A percentile compares a stretch with the other conserved stretches of the same genome.
Evolutionary conservation across 2,888 invertebrate genomes (phyloP).

Genomic region (Chirona hameri): DNA sequence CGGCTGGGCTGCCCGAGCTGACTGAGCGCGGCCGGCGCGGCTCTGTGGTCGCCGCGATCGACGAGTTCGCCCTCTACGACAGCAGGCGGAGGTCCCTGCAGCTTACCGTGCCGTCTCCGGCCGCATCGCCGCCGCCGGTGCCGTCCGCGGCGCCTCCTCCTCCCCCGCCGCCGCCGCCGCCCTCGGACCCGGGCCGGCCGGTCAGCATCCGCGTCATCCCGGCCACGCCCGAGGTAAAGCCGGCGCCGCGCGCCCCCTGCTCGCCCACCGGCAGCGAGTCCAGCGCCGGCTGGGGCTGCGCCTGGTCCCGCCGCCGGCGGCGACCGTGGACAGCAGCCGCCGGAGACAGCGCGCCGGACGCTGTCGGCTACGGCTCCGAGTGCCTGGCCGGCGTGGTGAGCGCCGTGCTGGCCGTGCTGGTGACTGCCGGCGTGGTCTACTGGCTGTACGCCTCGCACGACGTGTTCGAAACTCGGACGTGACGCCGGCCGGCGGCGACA

Average conservation of each 20-base stretch:
- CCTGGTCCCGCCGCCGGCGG: constrained; percentile 24
- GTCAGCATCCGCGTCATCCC: constrained; percentile 24
- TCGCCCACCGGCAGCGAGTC: background rate
- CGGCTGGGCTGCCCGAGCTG: background rate
- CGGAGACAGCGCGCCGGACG: constrained; percentile 4
- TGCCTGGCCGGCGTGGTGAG: constrained; percentile 26
- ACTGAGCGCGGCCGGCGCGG: constrained; percentile 12
- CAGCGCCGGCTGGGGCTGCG: constrained; percentile 22
- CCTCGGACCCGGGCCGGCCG: background rate
- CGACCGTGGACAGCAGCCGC: constrained; percentile 8
- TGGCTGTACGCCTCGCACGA: constrained; percentile 29
- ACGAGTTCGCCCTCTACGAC: constrained; percentile 29
- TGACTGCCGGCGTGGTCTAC: constrained; percentile 24
- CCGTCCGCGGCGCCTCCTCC: background rate
- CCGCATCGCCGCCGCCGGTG: background rate
- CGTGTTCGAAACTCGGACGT: background rate
- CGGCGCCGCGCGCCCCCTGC: background rate
- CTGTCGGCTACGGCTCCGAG: constrained; percentile 28
- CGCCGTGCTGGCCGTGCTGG: constrained; percentile 13
- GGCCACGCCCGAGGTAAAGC: constrained; percentile 12
- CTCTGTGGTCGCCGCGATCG: constrained; percentile 12
- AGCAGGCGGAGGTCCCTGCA: background rate
- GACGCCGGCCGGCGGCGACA: background rate
- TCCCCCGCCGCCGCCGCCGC: background rate
- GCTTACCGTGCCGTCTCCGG: background rate